Conservation (phyloP, 2,797 vertebrate genomes). For the Leptodactylus fallax region DNA sequence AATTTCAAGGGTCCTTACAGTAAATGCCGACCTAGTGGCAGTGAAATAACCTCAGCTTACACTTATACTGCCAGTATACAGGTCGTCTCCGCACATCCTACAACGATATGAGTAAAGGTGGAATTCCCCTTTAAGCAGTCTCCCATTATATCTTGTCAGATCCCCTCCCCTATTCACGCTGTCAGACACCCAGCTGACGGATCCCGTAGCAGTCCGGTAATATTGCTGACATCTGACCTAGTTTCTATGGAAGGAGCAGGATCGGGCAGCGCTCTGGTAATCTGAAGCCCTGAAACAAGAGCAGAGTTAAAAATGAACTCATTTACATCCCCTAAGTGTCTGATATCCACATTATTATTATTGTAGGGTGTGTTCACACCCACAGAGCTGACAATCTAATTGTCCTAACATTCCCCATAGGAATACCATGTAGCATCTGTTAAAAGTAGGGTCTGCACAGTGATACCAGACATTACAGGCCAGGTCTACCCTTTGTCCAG, state of each 20-base stretch:
- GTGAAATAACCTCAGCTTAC: background rate
- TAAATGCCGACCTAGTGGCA: no score
- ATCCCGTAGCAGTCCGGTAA: background rate
- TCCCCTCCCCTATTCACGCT: background rate
- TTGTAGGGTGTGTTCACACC: background rate
- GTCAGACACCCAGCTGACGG: background rate
- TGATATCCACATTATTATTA: no score
- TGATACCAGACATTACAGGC: no score
- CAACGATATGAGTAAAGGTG: background rate
- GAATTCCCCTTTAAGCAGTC: background rate
- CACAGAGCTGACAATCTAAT: background rate
- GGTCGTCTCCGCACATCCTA: background rate
- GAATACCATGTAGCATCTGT: background rate
- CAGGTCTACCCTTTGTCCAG: no score
- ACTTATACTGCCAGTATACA: background rate
- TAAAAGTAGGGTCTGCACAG: no score
- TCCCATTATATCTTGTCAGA: background rate
- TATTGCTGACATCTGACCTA: slow-evolving; percentile 34
- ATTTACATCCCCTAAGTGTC: background rate
- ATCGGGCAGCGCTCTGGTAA: background rate
- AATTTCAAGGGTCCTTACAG: background rate
- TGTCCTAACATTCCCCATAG: background rate
- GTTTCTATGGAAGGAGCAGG: background rate
- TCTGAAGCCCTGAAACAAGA: slow-evolving; percentile 8
- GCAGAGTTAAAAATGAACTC: background rate